phyloP scores from a whole-genome alignment of 2,113 vertebrate genomes.

The Edolisoma coerulescens region DNA sequence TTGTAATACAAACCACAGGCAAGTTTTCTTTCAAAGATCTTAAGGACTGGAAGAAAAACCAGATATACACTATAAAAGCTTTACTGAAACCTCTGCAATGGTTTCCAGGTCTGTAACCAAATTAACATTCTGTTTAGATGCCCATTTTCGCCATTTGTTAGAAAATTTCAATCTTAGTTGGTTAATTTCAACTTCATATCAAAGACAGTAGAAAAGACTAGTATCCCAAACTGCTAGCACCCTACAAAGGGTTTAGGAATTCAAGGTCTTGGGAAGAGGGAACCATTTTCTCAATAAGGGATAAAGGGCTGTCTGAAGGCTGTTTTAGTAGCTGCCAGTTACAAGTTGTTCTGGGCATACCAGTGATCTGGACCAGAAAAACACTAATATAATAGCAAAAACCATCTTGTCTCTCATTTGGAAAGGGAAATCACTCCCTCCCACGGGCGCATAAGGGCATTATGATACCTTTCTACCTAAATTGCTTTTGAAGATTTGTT shows the following conservation, averaged over 20 bases:
- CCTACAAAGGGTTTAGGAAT: not conserved
- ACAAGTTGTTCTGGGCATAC: not conserved
- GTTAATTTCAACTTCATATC: not conserved
- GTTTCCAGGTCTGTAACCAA: not conserved
- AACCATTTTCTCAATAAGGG: not conserved
- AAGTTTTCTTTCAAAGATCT: not conserved
- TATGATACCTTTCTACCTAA: not conserved
- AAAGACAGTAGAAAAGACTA: not conserved
- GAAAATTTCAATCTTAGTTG: not conserved
- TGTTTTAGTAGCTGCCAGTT: not conserved
- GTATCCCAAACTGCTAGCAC: not conserved
- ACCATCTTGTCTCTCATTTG: not conserved
- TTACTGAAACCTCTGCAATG: not conserved
- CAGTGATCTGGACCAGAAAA: not conserved
- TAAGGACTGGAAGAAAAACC: not conserved
- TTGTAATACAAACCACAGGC: not conserved
- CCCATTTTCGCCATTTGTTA: not conserved
- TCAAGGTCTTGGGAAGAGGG: not conserved
- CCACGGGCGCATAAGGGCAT: not conserved
- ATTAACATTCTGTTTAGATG: not conserved
- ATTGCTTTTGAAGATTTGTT: not conserved
- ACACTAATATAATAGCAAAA: not conserved
- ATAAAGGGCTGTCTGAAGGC: not conserved
- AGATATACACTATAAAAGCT: not conserved
- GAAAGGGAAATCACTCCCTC: not conserved